Evolutionary conservation across 2,113 vertebrate species (phyloP), one percentile per base, ranked within the genome.

Genomic region (Catagonus wagneri): DNA sequence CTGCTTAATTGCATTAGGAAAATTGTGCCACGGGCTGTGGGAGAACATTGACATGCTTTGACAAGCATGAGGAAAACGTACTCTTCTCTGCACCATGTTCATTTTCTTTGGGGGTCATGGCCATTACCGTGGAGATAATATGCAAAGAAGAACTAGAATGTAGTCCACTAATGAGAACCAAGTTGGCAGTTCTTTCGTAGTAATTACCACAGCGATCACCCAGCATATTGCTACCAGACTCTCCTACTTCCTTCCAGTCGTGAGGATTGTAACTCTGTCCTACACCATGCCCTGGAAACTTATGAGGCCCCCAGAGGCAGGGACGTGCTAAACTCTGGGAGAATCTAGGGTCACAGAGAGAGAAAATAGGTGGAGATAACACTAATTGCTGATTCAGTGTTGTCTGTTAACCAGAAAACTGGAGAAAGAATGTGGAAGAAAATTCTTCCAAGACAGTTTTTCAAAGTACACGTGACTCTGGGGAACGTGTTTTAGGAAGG

Each of bases 401-500:
- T 96, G 74, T 95, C 94, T 95, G 86, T 86, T 96, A 96, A 65
- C 65, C 74, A 79, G 83, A 87, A 94, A 96, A 94, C 90, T 81
- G 76, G 78, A 93, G 68, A 72, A 89, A 85, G 75, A 93, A 94
- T 34, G 44, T 84, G 93, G 66, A 95, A 96, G 93, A 89, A 95
- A 97, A 94, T 83, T 61, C 50, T 92, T 95, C 91, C 95, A 96
- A 97, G 95, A 89, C 68, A 89, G 54, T 87, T 80, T 95, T 94
- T 96, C 86, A 97, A 97, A 97, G 95, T 89, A 83, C 94, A 86
- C 66, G 36, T 0, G 72, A 96, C 94, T 95, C 96, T 81, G 71
- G 93, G 96, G 97, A 94, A 96, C 97, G 87, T 90, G 80, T 93
- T 97, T 97, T 93, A 94, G 96, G 96, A 97, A 97, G 97, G 96